Evolutionary conservation across 2,797 vertebrate species (phyloP).

Genomic region (Hybognathus amarus): DNA sequence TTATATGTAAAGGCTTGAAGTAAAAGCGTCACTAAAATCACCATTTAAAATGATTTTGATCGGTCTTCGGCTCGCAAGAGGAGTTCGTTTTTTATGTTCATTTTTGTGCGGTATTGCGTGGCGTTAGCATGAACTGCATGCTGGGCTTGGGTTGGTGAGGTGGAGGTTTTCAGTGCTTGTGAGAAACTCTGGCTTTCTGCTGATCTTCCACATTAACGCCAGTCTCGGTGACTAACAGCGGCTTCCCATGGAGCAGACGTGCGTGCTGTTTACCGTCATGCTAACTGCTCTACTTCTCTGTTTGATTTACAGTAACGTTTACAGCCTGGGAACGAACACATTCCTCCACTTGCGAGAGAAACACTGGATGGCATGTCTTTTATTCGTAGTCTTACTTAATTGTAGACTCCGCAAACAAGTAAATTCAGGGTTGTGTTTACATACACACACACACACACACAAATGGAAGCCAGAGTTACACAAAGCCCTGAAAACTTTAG

Average conservation of each 20-base stretch:
- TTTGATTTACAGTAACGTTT: constrained; percentile 88
- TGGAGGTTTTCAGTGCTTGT: constrained; percentile 72
- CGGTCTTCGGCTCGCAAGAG: background rate
- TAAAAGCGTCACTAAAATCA: background rate
- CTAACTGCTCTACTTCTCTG: constrained; percentile 74
- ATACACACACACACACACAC: too few species aligned
- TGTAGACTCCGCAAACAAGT: background rate
- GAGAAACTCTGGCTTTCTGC: constrained; percentile 77
- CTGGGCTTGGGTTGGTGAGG: constrained; percentile 61
- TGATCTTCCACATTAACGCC: constrained; percentile 9
- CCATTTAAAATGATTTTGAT: background rate
- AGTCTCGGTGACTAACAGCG: constrained; percentile 72
- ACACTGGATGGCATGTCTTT: background rate
- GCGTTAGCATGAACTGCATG: background rate
- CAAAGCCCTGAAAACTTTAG: constrained; percentile 75
- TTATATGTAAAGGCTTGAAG: background rate
- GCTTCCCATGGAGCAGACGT: constrained; percentile 52
- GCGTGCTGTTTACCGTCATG: constrained; percentile 51
- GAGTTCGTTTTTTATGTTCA: background rate
- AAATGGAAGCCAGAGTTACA: constrained; percentile 80
- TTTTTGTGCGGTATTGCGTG: fast-evolving
- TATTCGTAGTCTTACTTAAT: background rate
- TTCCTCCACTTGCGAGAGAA: constrained; percentile 73
- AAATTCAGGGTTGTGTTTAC: background rate
- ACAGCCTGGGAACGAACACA: constrained; percentile 76